phyloP scores from a whole-genome alignment of 2,888 invertebrate genomes.

The Limnephilus marmoratus region DNA sequence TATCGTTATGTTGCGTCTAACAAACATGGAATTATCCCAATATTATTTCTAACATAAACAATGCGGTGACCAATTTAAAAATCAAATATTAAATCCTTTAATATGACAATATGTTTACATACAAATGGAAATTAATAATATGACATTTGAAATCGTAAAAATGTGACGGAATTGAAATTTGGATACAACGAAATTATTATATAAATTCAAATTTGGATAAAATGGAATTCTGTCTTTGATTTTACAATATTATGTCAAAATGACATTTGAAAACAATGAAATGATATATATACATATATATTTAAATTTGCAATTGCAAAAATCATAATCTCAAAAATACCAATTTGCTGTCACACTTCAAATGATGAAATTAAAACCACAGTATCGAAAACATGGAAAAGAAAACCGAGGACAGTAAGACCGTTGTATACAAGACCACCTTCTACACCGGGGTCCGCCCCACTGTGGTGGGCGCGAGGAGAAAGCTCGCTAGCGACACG shows the following conservation, averaged over 20 bases:
- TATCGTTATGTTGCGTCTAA: neutral
- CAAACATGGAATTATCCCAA: neutral
- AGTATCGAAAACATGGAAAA: slow-evolving; percentile 55
- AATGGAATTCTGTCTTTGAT: neutral
- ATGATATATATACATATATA: neutral
- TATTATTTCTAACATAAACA: neutral
- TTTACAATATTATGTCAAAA: neutral
- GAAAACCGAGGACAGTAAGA: slow-evolving; percentile 54
- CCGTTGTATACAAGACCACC: slow-evolving; percentile 64
- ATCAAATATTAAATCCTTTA: neutral
- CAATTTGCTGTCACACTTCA: neutral
- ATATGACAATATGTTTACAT: neutral
- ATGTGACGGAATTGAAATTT: neutral
- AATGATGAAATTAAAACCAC: slow-evolving; percentile 6
- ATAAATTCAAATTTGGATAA: neutral
- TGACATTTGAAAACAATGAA: too few relatives aligned
- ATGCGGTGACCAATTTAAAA: neutral
- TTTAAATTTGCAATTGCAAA: neutral
- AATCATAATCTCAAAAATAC: neutral
- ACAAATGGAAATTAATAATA: slow-evolving; percentile 2
- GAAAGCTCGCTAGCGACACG: neutral
- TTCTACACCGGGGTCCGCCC: slow-evolving; percentile 36
- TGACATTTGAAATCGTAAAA: neutral
- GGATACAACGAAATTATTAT: neutral
- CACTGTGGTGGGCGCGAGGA: slow-evolving; percentile 40